Conservation (phyloP, 2,888 invertebrate species). For the Allygus modestus region DNA sequence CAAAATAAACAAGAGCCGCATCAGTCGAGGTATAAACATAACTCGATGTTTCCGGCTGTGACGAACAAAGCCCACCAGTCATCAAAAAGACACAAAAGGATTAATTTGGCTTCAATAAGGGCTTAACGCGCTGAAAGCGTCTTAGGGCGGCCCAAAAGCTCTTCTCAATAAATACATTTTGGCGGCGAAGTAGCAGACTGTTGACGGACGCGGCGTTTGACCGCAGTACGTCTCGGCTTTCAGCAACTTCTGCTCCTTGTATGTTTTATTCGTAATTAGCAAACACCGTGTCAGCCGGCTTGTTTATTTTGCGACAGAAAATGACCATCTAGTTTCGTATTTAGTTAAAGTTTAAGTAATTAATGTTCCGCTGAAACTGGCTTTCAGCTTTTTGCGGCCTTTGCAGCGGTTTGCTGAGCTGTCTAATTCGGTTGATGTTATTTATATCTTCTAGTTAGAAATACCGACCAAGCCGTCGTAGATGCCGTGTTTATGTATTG, state of each 20-base stretch:
- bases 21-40: neutral
- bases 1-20: neutral
- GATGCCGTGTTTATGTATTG: neutral
- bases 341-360: neutral
- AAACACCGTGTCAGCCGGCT: neutral
- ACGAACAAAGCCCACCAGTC: slow-evolving; percentile 45
- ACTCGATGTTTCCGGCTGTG: slow-evolving; percentile 8
- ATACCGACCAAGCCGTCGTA: too few species aligned
- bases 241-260: neutral
- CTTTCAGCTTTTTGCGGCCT: neutral
- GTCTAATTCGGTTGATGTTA: neutral
- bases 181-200: slow-evolving; percentile 3
- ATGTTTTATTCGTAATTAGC: neutral
- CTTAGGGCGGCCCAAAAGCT: slow-evolving; percentile 51
- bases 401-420: neutral
- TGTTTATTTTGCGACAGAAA: slow-evolving; percentile 5
- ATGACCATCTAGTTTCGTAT: slow-evolving; percentile 8
- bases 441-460: too few species aligned
- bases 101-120: slow-evolving; percentile 58
- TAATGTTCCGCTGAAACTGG: neutral
- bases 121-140: slow-evolving; percentile 55
- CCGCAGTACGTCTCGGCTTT: neutral
- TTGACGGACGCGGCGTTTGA: slow-evolving; percentile 6
- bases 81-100: slow-evolving; percentile 56
- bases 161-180: slow-evolving; percentile 54